These are phyloP conservation scores for Agrochola lota DNA, from an alignment of 2,888 invertebrate genomes.

Conservation along the genomic window DNA sequence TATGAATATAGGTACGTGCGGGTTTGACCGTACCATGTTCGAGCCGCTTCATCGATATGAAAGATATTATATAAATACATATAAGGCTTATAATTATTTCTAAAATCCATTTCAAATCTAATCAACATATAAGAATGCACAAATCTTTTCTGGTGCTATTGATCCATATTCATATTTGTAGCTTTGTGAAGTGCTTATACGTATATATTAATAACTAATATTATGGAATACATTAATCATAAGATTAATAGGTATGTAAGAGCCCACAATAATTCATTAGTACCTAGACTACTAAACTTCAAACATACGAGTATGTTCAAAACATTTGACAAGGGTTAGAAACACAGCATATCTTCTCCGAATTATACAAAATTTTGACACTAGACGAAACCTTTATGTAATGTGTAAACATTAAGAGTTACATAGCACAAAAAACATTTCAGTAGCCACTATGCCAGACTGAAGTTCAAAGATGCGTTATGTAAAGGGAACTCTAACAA, in stretches of 20 bases:
- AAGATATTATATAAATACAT: no score
- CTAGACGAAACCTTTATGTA: background rate
- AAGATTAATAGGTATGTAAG: background rate
- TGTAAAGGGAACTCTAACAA: no score
- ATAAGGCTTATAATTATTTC: no score
- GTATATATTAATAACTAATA: background rate
- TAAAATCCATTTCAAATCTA: background rate
- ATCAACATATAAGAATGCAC: background rate
- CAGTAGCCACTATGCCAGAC: no score
- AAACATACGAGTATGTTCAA: no score
- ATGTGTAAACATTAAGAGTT: background rate
- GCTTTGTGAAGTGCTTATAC: no score
- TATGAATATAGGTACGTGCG: no score
- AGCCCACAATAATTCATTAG: background rate
- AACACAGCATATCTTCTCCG: background rate
- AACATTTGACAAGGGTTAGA: constrained; percentile 16
- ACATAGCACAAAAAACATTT: background rate
- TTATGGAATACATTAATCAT: background rate
- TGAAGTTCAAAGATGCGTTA: no score
- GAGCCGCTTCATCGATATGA: no score
- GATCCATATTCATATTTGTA: no score
- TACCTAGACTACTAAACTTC: background rate
- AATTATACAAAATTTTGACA: background rate
- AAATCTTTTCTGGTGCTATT: no score
- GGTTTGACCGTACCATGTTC: no score